These are phyloP conservation scores for Smithornis capensis DNA, from an alignment of 2,113 vertebrate genomes.

Conservation along the genomic window DNA sequence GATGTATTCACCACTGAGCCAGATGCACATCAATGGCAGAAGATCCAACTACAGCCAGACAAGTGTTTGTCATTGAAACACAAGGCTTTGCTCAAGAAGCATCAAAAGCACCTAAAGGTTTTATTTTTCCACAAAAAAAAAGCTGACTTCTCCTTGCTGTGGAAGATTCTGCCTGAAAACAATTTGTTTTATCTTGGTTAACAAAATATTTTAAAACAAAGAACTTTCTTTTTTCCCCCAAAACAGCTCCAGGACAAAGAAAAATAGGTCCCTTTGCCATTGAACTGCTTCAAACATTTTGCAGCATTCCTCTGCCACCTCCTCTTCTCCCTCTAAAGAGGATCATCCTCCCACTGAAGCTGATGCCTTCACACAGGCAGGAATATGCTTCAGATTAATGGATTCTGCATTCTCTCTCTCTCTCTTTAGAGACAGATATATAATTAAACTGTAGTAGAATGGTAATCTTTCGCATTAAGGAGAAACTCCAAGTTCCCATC, in stretches of 20 bases:
- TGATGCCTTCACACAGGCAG: not conserved
- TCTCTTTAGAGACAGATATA: fast-evolving
- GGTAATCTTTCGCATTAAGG: not conserved
- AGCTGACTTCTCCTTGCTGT: not conserved
- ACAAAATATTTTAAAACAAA: not conserved
- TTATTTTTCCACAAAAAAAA: not conserved
- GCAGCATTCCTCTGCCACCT: not conserved
- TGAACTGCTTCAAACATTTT: fast-evolving
- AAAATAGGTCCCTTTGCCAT: not conserved
- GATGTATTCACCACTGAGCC: not conserved
- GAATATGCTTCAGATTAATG: not conserved
- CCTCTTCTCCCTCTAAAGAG: not conserved
- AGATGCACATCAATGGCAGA: not conserved
- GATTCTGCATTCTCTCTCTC: not conserved
- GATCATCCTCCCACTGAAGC: not conserved
- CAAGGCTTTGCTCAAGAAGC: not conserved
- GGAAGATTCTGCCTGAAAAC: not conserved
- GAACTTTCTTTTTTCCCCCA: not conserved
- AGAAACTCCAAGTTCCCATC: not conserved
- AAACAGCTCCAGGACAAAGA: not conserved
- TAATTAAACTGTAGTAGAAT: not conserved
- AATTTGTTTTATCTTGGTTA: not conserved
- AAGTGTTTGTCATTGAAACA: not conserved
- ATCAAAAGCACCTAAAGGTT: not conserved
- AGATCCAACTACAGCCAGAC: fast-evolving